Evolutionary conservation across 2,113 vertebrate species (phyloP).

Genomic region (Oreotrochilus melanogaster): DNA sequence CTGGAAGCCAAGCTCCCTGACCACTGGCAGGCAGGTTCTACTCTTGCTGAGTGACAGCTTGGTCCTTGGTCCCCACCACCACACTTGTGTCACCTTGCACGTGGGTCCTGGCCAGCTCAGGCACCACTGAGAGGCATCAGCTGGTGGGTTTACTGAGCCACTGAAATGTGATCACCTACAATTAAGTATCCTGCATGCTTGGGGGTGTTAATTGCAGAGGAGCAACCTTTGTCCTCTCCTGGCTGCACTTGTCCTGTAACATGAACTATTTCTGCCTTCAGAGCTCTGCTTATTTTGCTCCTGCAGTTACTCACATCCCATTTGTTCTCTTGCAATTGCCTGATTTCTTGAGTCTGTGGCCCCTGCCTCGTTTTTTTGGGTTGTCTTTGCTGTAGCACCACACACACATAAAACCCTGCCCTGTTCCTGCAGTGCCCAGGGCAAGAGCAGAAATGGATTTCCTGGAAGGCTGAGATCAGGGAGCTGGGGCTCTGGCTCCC

Average conservation of each 20-base stretch:
- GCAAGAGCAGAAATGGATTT: not conserved
- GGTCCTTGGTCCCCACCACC: not conserved
- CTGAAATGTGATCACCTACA: not conserved
- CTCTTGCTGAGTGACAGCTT: accelerated
- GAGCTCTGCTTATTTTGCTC: not conserved
- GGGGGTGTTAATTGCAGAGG: not conserved
- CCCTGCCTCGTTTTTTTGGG: not conserved
- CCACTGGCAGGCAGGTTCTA: not conserved
- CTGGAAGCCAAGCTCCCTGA: not conserved
- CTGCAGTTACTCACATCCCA: not conserved
- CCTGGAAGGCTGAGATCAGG: not conserved
- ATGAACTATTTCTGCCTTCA: not conserved
- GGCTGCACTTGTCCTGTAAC: not conserved
- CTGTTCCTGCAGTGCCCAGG: not conserved
- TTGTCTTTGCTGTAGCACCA: not conserved
- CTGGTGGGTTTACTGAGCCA: not conserved
- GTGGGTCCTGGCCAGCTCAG: accelerated
- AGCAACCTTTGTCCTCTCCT: not conserved
- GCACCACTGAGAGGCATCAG: not conserved
- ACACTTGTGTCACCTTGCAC: not conserved
- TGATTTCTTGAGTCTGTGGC: not conserved
- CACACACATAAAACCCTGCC: accelerated
- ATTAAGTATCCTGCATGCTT: not conserved
- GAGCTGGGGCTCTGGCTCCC: not conserved
- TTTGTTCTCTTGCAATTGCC: not conserved